Conservation (phyloP, 2,888 invertebrate genomes). For the Stegana nigrithorax region DNA sequence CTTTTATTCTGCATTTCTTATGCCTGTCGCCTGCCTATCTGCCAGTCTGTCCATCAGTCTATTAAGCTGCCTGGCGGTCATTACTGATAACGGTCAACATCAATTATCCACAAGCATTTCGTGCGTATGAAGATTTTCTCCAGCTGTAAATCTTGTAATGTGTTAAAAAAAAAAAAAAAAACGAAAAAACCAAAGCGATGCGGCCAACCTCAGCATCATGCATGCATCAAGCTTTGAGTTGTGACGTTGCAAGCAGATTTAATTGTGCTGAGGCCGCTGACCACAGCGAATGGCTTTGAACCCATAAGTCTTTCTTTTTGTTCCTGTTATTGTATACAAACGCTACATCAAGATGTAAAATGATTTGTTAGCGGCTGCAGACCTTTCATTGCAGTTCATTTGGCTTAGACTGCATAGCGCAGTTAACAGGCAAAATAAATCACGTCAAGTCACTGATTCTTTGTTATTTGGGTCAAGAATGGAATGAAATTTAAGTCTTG, state of each 20-base stretch:
- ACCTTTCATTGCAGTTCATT: neutral
- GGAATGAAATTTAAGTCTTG: neutral
- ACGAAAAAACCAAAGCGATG: neutral
- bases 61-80: neutral
- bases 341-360: neutral
- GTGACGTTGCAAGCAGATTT: neutral
- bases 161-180: neutral
- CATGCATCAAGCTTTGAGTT: neutral
- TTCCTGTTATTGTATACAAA: neutral
- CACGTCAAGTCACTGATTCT: slow-evolving; percentile 7
- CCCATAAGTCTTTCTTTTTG: neutral
- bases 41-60: neutral
- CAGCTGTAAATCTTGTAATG: neutral
- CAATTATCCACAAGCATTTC: neutral
- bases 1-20: neutral
- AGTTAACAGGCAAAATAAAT: neutral
- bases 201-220: neutral
- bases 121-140: neutral
- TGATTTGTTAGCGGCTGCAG: neutral
- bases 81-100: neutral
- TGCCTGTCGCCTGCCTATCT: neutral
- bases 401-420: neutral
- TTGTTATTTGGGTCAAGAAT: slow-evolving; percentile 10
- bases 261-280: neutral
- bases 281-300: slow-evolving; percentile 10